A percentile compares a stretch with the other conserved stretches of the same genome.
These are phyloP conservation scores for Galerucella pusilla DNA, from an alignment of 2,888 invertebrate species.

Conservation along the genomic window DNA sequence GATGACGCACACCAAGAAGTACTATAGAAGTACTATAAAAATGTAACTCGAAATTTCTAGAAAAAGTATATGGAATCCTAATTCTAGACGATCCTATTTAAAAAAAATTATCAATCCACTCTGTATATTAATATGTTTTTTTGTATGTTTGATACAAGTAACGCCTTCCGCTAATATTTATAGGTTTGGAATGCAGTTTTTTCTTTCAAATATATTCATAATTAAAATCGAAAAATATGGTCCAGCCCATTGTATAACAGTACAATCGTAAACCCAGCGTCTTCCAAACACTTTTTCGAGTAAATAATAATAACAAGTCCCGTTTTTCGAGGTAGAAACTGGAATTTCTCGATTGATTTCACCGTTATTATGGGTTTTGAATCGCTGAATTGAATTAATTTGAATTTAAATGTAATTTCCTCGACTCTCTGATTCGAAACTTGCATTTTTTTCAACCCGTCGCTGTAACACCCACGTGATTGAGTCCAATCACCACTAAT, in stretches of 20 bases:
- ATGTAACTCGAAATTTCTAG: too few relatives aligned
- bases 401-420: slow-evolving; percentile 1
- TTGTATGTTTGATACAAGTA: too few relatives aligned
- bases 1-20: too few relatives aligned
- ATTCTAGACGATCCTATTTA: too few relatives aligned
- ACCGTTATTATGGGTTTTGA: slow-evolving; percentile 2
- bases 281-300: background rate
- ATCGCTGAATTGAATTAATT: background rate
- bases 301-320: slow-evolving; percentile 3
- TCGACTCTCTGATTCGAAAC: background rate
- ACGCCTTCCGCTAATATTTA: too few relatives aligned
- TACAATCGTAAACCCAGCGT: background rate
- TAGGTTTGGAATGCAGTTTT: too few relatives aligned
- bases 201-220: too few relatives aligned
- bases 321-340: slow-evolving; percentile 4
- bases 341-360: background rate
- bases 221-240: background rate
- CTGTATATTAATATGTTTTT: too few relatives aligned
- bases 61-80: too few relatives aligned
- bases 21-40: too few relatives aligned
- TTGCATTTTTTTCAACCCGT: background rate
- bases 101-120: too few relatives aligned
- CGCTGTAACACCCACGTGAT: background rate
- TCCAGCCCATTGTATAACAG: background rate
- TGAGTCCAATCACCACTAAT: too few relatives aligned